These are phyloP conservation scores for Empidonax traillii DNA, from an alignment of 2,113 vertebrate genomes.

Conservation along the genomic window DNA sequence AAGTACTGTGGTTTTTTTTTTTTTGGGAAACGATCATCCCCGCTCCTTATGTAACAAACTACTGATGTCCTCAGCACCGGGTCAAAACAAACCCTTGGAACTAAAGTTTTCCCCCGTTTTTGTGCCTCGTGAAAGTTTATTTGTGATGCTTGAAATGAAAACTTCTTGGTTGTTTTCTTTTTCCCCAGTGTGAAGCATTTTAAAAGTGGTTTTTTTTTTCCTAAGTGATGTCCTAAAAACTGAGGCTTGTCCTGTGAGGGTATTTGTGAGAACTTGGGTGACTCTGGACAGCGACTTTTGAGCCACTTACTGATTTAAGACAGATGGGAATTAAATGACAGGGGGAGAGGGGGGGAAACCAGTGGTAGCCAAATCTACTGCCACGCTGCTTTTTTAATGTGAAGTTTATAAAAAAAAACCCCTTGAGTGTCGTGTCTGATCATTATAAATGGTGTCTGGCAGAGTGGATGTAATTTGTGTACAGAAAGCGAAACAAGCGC, in stretches of 20 bases:
- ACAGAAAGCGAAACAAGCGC: slow-evolving; percentile 11
- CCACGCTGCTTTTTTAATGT: slow-evolving; percentile 46
- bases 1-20: background rate
- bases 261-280: too few relatives aligned
- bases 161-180: background rate
- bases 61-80: background rate
- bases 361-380: background rate
- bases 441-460: slow-evolving; percentile 55
- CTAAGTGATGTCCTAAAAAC: background rate
- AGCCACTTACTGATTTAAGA: background rate
- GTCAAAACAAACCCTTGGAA: background rate
- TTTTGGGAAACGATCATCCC: background rate
- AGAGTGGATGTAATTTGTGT: slow-evolving; percentile 48
- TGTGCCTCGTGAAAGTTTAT: background rate
- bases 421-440: slow-evolving; percentile 50
- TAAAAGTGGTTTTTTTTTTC: background rate
- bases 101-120: background rate
- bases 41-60: background rate
- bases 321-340: background rate
- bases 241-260: background rate
- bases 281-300: accelerated
- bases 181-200: background rate
- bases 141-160: background rate
- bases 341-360: background rate
- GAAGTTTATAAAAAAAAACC: slow-evolving; percentile 8